Conservation (phyloP, 2,888 invertebrate genomes). For the Dasysyrphus tricinctus region DNA sequence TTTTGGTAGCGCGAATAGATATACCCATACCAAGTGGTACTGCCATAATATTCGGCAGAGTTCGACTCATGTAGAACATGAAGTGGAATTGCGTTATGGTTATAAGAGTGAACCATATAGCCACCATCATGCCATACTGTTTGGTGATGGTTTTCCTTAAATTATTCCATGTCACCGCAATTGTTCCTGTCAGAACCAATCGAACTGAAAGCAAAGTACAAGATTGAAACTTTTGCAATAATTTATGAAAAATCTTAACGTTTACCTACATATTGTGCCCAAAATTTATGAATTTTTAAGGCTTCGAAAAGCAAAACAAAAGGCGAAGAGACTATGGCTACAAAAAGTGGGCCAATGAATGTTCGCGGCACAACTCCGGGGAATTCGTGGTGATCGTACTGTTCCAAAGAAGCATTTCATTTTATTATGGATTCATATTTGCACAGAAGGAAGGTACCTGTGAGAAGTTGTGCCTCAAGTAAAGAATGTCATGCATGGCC, state of each 20-base stretch:
- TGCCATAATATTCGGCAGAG: slow-evolving; percentile 97
- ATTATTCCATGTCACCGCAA: slow-evolving; percentile 89
- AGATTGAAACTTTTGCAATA: background rate
- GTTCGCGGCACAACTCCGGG: slow-evolving; percentile 99
- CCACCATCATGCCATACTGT: slow-evolving; percentile 90
- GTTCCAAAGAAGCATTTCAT: slow-evolving; percentile 79
- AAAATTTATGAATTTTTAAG: slow-evolving; percentile 91
- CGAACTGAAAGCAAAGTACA: slow-evolving; percentile 87
- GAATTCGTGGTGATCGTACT: slow-evolving; percentile 99
- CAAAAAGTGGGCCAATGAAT: slow-evolving; percentile 94
- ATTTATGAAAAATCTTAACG: slow-evolving; percentile 62
- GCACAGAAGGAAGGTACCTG: slow-evolving; percentile 86
- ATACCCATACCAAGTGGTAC: slow-evolving; percentile 91
- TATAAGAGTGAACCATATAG: slow-evolving; percentile 92
- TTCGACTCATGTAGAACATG: slow-evolving; percentile 97
- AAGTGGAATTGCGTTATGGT: slow-evolving; percentile 98
- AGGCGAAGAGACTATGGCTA: slow-evolving; percentile 92
- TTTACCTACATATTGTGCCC: slow-evolving; percentile 94
- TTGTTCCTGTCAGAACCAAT: slow-evolving; percentile 89
- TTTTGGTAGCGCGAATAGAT: too few species aligned
- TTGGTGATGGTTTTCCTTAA: slow-evolving; percentile 90
- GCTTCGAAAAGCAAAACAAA: slow-evolving; percentile 88
- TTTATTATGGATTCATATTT: background rate
- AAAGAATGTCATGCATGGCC: slow-evolving; percentile 98
- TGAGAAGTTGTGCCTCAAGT: slow-evolving; percentile 92